phyloP scores from a whole-genome alignment of 2,797 vertebrate genomes.

The Notoglanidium macrostoma region DNA sequence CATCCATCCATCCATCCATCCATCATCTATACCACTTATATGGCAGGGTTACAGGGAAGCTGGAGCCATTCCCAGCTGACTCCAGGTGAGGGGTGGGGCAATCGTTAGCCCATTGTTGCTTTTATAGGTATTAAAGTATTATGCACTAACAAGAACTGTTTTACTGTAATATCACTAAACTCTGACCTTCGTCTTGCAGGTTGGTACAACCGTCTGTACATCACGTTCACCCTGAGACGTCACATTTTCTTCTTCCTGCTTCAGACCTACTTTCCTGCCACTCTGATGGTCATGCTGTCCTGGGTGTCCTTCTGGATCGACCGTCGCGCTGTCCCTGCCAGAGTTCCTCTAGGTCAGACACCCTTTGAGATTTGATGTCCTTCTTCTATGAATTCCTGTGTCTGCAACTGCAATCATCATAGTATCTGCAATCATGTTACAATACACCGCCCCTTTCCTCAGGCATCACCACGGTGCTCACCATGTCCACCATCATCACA shows the following conservation, averaged over 20 bases:
- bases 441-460: background rate
- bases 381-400: background rate
- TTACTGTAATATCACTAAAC: background rate
- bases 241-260: slow-evolving; percentile 85
- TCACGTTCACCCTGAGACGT: slow-evolving; percentile 81
- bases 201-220: slow-evolving; percentile 85
- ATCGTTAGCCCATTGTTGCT: background rate
- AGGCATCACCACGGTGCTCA: slow-evolving; percentile 89
- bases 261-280: slow-evolving; percentile 83
- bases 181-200: slow-evolving; percentile 63
- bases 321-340: slow-evolving; percentile 80
- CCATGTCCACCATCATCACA: slow-evolving; percentile 94
- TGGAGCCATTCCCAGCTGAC: too few relatives aligned
- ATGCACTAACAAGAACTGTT: background rate
- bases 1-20: too few relatives aligned
- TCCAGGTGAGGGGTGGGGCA: too few relatives aligned
- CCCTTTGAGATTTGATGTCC: background rate
- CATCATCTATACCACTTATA: too few relatives aligned
- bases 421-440: background rate
- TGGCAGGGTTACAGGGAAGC: too few relatives aligned
- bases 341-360: slow-evolving; percentile 84
- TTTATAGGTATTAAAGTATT: background rate
- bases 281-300: slow-evolving; percentile 82
- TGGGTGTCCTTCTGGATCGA: slow-evolving; percentile 79
- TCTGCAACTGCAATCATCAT: background rate